Evolutionary conservation across 2,888 invertebrate species (phyloP).

Genomic region (Eupithecia tripunctaria): DNA sequence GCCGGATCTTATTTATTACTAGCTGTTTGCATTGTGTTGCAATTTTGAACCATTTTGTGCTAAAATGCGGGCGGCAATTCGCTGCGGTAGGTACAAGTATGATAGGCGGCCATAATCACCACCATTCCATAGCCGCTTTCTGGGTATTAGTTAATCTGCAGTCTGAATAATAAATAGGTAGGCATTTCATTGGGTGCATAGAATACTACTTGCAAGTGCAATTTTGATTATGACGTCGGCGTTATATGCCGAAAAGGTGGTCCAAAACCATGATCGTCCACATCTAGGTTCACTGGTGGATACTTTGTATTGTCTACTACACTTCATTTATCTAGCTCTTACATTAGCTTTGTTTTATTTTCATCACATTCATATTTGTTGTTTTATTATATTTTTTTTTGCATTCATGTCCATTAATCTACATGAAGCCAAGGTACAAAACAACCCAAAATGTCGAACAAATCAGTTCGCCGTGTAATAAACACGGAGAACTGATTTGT

Average conservation of each 20-base stretch:
- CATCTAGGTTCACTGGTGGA: neutral
- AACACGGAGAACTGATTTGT: no score
- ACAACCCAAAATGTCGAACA: neutral
- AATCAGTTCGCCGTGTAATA: slow-evolving; percentile 9
- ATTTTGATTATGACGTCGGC: neutral
- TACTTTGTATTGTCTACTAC: neutral
- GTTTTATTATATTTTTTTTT: no score
- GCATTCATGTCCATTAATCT: no score
- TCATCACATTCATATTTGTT: no score
- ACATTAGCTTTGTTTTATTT: neutral
- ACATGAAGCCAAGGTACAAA: no score
- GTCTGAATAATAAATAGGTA: slow-evolving; percentile 3
- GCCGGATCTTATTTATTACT: slow-evolving; percentile 38
- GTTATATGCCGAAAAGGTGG: neutral
- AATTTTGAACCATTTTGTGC: slow-evolving; percentile 52
- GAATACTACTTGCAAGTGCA: neutral
- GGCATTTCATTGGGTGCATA: neutral
- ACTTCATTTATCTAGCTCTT: neutral
- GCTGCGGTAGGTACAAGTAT: slow-evolving; percentile 55
- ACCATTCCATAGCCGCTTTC: slow-evolving; percentile 7
- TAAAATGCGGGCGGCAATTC: slow-evolving; percentile 47
- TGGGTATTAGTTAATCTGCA: slow-evolving; percentile 11
- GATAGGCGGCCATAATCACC: slow-evolving; percentile 49
- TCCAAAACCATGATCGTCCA: neutral
- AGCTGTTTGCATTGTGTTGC: slow-evolving; percentile 50